Evolutionary conservation across 2,797 vertebrate species (phyloP), one percentile per base, ranked within the genome.

Genomic region (Sebastes steindachneri): DNA sequence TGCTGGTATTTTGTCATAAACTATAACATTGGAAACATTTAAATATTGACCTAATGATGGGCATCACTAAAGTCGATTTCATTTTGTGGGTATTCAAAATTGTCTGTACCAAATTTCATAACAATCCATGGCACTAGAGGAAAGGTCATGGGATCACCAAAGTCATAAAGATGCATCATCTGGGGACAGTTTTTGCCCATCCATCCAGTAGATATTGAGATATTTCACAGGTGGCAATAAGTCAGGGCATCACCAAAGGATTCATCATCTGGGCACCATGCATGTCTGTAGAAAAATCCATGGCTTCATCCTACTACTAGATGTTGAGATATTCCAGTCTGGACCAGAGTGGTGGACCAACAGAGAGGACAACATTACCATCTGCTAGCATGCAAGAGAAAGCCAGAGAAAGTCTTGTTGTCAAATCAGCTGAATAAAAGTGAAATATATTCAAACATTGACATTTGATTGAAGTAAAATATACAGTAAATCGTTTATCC

Each of bases 391-490:
- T n/a, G 21, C 29, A 33, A 26, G 62, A 65, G 23, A 15, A 65
- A 33, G 60, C 4, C 3, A 14, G 7, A 15, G 3, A 59, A 72
- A 7, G 7, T 75, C 11, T 65, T 28, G 53, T 29, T 68, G 54
- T 82, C 51, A 58, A 71, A 68, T 75, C 35, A 45, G 7, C 33
- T 60, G 58, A 67, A 67, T 59, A 62, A 67, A 71, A 21, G 21
- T 67, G 17, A 11, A 45, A 60, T 60, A 70, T 53, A 23, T 70
- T 59, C 21, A 73, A 69, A 59, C 28, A 10, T 19, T 62, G 68
- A 67, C 45, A 33, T 84, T 51, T 76, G 64, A 68, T 67, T 64
- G 11, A 17, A 66, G 73, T 70, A 3, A 48, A 80, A 79, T 5
- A 14, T 35, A 70, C 70, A 54, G 41, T 68, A 64, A 60, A 53